Percentiles rank a stretch among this genome's conserved stretches.
Evolutionary conservation across 2,113 vertebrate genomes (phyloP).

Genomic region (Uropsilus gracilis): DNA sequence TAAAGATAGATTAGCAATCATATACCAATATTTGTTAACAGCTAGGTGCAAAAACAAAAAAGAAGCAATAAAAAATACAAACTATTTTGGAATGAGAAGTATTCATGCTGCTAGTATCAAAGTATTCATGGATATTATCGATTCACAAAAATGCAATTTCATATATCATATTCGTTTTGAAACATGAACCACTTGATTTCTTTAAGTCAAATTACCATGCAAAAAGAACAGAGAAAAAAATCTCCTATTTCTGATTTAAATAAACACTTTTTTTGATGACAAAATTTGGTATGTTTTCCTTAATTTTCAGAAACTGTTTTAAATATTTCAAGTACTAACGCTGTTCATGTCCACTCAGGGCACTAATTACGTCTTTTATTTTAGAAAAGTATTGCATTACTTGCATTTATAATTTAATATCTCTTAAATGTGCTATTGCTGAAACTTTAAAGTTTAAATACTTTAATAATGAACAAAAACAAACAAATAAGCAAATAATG

Average conservation of each 20-base stretch:
- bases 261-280: conserved; percentile 49
- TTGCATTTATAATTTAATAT: conserved; percentile 32
- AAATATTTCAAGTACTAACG: conserved; percentile 35
- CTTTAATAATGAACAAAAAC: conserved; percentile 35
- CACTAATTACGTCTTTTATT: neutral
- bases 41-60: neutral
- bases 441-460: conserved; percentile 57
- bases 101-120: neutral
- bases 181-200: conserved; percentile 4
- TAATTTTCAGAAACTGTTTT: conserved; percentile 42
- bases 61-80: neutral
- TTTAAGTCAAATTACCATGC: neutral
- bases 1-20: neutral
- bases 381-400: conserved; percentile 12
- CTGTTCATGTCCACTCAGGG: neutral
- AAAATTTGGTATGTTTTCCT: neutral
- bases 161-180: conserved; percentile 39
- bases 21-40: neutral
- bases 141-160: conserved; percentile 30
- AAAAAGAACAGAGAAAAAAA: neutral
- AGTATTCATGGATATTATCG: neutral
- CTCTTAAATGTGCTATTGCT: conserved; percentile 20
- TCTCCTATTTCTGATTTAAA: conserved; percentile 29
- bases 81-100: neutral
- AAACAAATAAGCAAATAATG: conserved; percentile 47